phyloP scores from a whole-genome alignment of 2,888 invertebrate species.

The Drosophila ustulata region DNA sequence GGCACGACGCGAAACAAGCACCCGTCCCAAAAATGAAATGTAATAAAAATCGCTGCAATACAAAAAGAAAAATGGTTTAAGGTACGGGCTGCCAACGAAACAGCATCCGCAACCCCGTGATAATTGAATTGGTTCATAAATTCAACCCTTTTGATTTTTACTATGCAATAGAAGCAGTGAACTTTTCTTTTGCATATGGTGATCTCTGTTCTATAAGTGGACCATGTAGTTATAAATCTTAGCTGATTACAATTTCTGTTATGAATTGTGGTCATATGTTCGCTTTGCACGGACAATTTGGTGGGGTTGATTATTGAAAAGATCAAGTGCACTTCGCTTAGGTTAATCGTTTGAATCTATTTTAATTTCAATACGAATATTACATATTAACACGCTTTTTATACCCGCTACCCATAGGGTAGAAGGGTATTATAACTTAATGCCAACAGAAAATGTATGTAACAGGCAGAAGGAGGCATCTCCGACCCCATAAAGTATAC shows the following conservation, averaged over 20 bases:
- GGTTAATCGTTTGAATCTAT: background rate
- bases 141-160: slow-evolving; percentile 61
- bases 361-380: too few species aligned
- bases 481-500: too few species aligned
- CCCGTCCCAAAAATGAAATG: slow-evolving; percentile 42
- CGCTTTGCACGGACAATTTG: slow-evolving; percentile 9
- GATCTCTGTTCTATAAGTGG: background rate
- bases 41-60: slow-evolving; percentile 71
- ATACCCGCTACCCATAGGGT: too few species aligned
- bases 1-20: slow-evolving; percentile 71
- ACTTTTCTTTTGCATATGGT: slow-evolving; percentile 71
- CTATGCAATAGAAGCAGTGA: slow-evolving; percentile 1
- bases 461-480: too few species aligned
- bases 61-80: slow-evolving; percentile 68
- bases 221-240: slow-evolving; percentile 47
- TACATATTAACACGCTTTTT: too few species aligned
- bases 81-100: slow-evolving; percentile 61
- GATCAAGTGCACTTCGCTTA: slow-evolving; percentile 13
- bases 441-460: too few species aligned
- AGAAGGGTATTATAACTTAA: too few species aligned
- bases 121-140: slow-evolving; percentile 68
- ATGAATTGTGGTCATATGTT: slow-evolving; percentile 48
- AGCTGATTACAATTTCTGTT: slow-evolving; percentile 35
- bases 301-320: background rate
- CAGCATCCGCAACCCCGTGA: slow-evolving; percentile 36